phyloP scores from a whole-genome alignment of 2,888 invertebrate genomes.

The Salpingus planirostris region DNA sequence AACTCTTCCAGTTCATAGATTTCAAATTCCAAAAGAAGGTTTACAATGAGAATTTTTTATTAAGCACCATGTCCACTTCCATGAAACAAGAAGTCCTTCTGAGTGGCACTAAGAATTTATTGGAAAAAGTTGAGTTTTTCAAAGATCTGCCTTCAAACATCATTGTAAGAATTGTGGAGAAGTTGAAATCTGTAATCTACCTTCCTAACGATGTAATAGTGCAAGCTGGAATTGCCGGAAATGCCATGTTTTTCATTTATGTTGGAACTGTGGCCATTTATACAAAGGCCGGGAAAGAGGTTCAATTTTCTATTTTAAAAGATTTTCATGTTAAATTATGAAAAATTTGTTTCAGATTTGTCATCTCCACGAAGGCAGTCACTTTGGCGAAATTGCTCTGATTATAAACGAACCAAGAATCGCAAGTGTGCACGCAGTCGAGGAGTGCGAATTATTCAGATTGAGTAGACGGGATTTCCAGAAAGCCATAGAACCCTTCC shows the following conservation, averaged over 20 bases:
- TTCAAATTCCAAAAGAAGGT: background rate
- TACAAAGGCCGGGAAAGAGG: background rate
- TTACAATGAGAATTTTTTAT: background rate
- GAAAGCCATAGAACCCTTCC: too few relatives aligned
- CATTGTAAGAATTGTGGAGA: background rate
- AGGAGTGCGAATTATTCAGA: too few relatives aligned
- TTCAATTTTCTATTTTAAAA: too few relatives aligned
- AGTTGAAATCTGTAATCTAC: background rate
- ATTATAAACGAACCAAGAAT: too few relatives aligned
- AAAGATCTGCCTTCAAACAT: background rate
- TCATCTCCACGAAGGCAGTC: too few relatives aligned
- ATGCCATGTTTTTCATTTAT: conserved; percentile 1
- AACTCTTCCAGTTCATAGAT: background rate
- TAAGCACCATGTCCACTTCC: background rate
- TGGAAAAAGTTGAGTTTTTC: background rate
- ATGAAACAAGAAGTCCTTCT: background rate
- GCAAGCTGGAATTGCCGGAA: background rate
- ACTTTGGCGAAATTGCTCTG: too few relatives aligned
- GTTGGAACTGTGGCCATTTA: background rate
- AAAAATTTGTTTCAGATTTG: too few relatives aligned
- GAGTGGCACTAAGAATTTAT: background rate
- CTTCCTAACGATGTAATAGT: background rate
- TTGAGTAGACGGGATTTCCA: too few relatives aligned
- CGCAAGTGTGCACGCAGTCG: too few relatives aligned
- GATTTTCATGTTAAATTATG: too few relatives aligned